Evolutionary conservation across 2,113 vertebrate species (phyloP), one percentile per base, ranked within the genome.

Genomic region (Sebastes schlegelii): DNA sequence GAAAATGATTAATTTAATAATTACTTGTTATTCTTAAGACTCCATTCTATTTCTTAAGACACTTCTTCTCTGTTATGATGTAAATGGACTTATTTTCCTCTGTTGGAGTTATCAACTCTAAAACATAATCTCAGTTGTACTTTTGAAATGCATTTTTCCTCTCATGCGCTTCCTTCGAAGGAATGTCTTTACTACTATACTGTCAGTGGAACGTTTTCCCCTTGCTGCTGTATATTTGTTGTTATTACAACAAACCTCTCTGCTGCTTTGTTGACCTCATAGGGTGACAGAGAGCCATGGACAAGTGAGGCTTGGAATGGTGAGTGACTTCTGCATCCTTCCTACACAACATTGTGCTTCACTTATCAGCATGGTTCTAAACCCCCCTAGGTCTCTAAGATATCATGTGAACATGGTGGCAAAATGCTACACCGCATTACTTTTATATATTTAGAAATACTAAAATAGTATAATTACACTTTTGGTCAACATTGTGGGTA

Each of bases 301-400:
- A 86, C 97, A 99, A 94, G 98, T 99, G 74, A 95, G 96, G 42
- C 97, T 99, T 79, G 98, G 98, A 85, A 99, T 99, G 98, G 98
- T 99, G 95, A 90, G 96, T 94, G 79, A 73, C 3, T 19, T 66
- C 23, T 43, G 2, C 10, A 9, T 71, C 21, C 23, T 62, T 16
- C 23, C 1, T 8, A n/a, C 49, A 69, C 13, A 64, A 57, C 51
- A 16, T 48, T 40, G 42, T 48, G 3, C 52, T 51, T 85, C 21
- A 43, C 8, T 63, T 21, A 23, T 23, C 69, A 13, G 17, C 49
- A 5, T 45, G 9, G 10, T 67, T 68, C 16, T 14, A 48, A 64
- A 51, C 9, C 6, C 17, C 14, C 21, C 7, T 11, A 13, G 12
- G 13, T n/a, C 5, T 61, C 14, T 5, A 5, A 8, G 57, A 48